phyloP scores from a whole-genome alignment of 1,140 invertebrate genomes.

The Pemphigus obesinymphae region DNA sequence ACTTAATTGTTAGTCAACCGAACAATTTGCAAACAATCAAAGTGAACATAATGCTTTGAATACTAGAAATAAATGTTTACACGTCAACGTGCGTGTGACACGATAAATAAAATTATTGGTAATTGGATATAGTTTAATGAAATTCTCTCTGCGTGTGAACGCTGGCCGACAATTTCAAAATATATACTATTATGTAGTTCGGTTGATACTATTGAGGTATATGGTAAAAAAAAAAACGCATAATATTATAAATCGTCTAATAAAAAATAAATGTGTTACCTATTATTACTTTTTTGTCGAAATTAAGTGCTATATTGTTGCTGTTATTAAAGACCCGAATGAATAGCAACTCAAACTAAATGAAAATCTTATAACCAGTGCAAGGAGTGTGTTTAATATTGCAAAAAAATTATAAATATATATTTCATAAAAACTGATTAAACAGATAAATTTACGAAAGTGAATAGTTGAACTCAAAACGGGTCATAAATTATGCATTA shows the following conservation, averaged over 20 bases:
- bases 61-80: background rate
- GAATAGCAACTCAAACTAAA: no score
- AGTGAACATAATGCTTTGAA: background rate
- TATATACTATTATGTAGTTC: constrained; percentile 7
- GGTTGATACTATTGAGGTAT: background rate
- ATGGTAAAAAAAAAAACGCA: background rate
- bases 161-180: background rate
- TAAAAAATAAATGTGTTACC: no score
- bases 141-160: background rate
- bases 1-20: background rate
- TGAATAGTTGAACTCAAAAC: no score
- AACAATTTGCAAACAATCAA: background rate
- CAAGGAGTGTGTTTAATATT: no score
- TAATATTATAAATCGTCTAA: background rate
- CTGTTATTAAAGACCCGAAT: no score
- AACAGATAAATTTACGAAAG: no score
- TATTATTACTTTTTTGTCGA: no score
- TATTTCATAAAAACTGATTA: no score
- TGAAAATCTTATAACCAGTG: no score
- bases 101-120: background rate
- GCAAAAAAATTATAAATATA: no score
- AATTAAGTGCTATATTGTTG: no score
- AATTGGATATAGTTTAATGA: background rate
- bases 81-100: background rate
- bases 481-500: no score